Evolutionary conservation across 2,797 vertebrate genomes (phyloP), one percentile per base, ranked within the genome.

Genomic region (Phataginus tetradactyla): DNA sequence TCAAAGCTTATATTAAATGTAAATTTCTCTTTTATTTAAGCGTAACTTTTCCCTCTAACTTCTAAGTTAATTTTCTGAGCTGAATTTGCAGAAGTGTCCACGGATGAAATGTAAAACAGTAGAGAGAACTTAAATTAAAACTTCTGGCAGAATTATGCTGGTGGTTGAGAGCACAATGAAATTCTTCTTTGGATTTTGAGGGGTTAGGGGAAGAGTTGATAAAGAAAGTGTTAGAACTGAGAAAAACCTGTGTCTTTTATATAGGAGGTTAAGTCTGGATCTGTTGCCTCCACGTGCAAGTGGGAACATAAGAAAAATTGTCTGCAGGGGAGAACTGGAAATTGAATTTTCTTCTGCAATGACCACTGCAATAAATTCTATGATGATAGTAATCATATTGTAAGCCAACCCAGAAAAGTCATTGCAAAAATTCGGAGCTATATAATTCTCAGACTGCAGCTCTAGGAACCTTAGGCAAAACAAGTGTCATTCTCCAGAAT

Each of bases 331-430:
- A 53, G 42, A 79, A 89, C 42, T 95, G 32, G 59, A 94, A 94
- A 92, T 49, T 84, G 51, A 96, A 95, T 90, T 94, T 95, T 88
- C 64, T 94, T 87, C 23, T 90, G 27, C 69, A 97, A n/a, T 84
- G 74, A 94, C 34, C 51, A 90, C 1, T 3, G 37, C 61, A 93
- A 64, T 85, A 96, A 91, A 23, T 81, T 91, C 61, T 74, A 21
- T 85, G 51, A 88, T 85, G 49, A 85, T 64, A 88, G 23, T n/a
- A 84, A 63, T 79, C 32, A 86, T 74, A 95, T 69, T 95, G 29
- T 72, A 51, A 96, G 18, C 64, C 59, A 90, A 59, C 27, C 32
- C 49, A 79, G 71, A 92, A 79, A 94, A 96, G 64, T 55, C 14
- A 51, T 95, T 75, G 72, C 37, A 89, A 29, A 42, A 63, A 88